Conservation (phyloP, 2,797 vertebrate species). For the Aulostomus chinensis region DNA sequence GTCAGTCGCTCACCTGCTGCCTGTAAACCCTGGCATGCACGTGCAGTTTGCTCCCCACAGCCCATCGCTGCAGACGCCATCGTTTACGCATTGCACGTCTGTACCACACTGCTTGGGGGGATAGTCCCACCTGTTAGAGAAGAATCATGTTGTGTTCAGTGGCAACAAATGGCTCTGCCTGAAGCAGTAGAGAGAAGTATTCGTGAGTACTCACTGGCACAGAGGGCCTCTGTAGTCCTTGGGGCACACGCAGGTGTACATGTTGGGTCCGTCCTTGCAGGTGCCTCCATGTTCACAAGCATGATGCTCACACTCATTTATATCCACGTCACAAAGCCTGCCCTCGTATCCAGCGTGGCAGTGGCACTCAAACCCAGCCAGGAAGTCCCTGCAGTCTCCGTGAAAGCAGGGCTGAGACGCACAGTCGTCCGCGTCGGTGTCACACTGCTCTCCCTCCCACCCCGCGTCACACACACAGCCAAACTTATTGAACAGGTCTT, state of each 20-base stretch:
- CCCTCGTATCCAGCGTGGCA: constrained; percentile 86
- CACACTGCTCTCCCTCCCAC: constrained; percentile 86
- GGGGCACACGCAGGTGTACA: constrained; percentile 84
- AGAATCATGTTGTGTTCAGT: too few relatives aligned
- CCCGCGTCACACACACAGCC: constrained; percentile 81
- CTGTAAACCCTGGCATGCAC: constrained; percentile 84
- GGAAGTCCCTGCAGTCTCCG: constrained; percentile 81
- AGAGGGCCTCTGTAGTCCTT: constrained; percentile 77
- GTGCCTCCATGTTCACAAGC: constrained; percentile 82
- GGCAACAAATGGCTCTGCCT: too few relatives aligned
- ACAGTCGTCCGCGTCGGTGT: constrained; percentile 84
- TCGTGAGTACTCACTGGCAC: constrained; percentile 83
- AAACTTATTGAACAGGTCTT: constrained; percentile 86
- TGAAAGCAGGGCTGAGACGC: constrained; percentile 82
- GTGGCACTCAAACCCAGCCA: constrained; percentile 83
- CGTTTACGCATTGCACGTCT: constrained; percentile 83
- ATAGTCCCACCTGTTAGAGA: constrained; percentile 80
- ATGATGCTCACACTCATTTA: constrained; percentile 84
- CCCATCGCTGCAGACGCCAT: constrained; percentile 80
- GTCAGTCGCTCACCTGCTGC: constrained; percentile 79
- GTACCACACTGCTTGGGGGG: constrained; percentile 83
- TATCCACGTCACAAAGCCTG: constrained; percentile 80
- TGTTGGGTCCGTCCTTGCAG: constrained; percentile 82
- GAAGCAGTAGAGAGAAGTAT: too few relatives aligned
- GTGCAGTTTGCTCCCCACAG: constrained; percentile 89